A percentile compares a stretch with the other conserved stretches of the same genome.
Conservation (phyloP, 2,113 vertebrate species). For the Tetrax tetrax region DNA sequence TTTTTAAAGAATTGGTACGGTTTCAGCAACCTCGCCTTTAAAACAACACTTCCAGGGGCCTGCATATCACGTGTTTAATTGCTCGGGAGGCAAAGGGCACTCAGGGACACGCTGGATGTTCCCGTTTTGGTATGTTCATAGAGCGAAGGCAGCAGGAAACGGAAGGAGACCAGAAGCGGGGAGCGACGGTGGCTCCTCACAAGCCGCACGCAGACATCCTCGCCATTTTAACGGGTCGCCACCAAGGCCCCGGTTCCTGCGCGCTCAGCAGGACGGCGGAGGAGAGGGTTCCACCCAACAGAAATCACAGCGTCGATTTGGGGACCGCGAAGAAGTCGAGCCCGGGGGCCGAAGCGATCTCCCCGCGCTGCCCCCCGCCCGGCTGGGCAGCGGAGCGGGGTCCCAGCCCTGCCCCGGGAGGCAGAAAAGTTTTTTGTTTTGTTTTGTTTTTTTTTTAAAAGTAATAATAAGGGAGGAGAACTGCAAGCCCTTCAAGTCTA, state of each 20-base stretch:
- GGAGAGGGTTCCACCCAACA: too few relatives aligned
- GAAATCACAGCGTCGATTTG: not conserved
- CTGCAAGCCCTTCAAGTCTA: not conserved
- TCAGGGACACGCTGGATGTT: too few relatives aligned
- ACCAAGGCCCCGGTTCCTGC: not conserved
- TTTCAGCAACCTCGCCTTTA: not conserved
- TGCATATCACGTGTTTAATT: fast-evolving
- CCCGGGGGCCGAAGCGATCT: too few relatives aligned
- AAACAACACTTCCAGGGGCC: not conserved
- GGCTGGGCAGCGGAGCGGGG: too few relatives aligned
- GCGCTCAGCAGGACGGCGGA: not conserved
- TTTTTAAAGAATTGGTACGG: not conserved
- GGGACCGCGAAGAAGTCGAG: not conserved
- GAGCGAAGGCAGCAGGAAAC: not conserved
- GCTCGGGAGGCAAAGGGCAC: not conserved
- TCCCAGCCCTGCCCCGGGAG: too few relatives aligned
- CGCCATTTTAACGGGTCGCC: not conserved
- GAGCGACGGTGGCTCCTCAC: not conserved
- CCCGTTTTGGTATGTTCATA: not conserved
- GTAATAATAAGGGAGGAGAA: not conserved
- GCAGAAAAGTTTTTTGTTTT: too few relatives aligned
- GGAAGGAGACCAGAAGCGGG: not conserved
- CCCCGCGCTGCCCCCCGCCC: not conserved
- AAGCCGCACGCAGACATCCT: not conserved
- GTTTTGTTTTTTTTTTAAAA: too few relatives aligned